Percentiles rank a stretch among this genome's conserved stretches.
phyloP scores from a whole-genome alignment of 2,113 vertebrate species.

The Gulo gulo region DNA sequence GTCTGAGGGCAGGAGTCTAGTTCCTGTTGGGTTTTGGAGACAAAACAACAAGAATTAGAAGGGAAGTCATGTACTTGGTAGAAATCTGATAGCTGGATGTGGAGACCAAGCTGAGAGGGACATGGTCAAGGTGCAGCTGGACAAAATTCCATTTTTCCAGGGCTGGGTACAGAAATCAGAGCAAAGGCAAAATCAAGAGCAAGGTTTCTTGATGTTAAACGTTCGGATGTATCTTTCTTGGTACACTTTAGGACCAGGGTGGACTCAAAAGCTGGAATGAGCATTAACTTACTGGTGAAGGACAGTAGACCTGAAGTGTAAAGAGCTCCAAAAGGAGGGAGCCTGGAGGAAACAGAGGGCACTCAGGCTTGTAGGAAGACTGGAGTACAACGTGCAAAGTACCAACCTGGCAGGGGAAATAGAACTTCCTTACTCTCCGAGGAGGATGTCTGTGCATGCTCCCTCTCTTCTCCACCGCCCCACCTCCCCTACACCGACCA shows the following conservation, averaged over 20 bases:
- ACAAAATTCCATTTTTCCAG: neutral
- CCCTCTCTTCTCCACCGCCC: too few relatives aligned
- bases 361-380: neutral
- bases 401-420: neutral
- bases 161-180: neutral
- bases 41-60: neutral
- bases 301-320: neutral
- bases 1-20: neutral
- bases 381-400: neutral
- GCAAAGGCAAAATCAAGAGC: neutral
- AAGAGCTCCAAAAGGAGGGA: neutral
- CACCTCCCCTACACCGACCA: neutral
- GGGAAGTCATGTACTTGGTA: neutral
- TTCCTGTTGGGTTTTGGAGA: neutral
- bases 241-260: neutral
- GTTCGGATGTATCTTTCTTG: neutral
- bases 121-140: neutral
- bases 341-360: neutral
- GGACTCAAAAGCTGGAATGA: neutral
- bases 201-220: neutral
- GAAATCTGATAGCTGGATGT: neutral
- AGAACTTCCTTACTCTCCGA: neutral
- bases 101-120: neutral
- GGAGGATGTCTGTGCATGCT: neutral
- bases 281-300: neutral